Conservation (phyloP, 2,888 invertebrate genomes). For the Drosophila tripunctata region DNA sequence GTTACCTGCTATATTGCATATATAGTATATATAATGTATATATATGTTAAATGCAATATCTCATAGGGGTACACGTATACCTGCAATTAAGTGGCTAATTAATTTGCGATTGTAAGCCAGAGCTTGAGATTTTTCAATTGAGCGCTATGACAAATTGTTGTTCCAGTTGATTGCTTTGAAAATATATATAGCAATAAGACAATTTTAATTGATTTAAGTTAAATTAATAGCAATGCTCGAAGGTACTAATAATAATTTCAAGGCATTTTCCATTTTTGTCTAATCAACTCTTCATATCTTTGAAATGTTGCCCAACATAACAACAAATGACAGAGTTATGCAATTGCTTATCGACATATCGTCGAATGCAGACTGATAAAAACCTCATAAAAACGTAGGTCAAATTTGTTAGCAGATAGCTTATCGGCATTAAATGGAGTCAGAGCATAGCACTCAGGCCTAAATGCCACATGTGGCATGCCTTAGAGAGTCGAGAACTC, state of each 20-base stretch:
- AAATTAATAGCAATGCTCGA: slow-evolving; percentile 10
- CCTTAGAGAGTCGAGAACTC: slow-evolving; percentile 2
- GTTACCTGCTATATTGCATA: slow-evolving; percentile 21
- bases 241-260: neutral
- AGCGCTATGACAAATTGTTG: slow-evolving; percentile 40
- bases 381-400: neutral
- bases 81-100: slow-evolving; percentile 41
- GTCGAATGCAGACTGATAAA: slow-evolving; percentile 26
- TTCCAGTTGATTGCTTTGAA: slow-evolving; percentile 35
- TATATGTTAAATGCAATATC: neutral
- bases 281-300: neutral
- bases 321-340: slow-evolving; percentile 17
- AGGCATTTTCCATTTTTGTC: neutral
- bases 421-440: slow-evolving; percentile 25
- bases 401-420: slow-evolving; percentile 20
- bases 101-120: slow-evolving; percentile 17
- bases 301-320: neutral
- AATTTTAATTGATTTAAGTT: slow-evolving; percentile 28
- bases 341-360: slow-evolving; percentile 27
- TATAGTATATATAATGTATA: neutral
- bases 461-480: slow-evolving; percentile 48
- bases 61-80: slow-evolving; percentile 2
- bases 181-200: neutral
- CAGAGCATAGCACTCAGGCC: neutral
- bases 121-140: slow-evolving; percentile 14